A percentile compares a stretch with the other conserved stretches of the same genome.
These are phyloP conservation scores for Dioctria linearis DNA, from an alignment of 2,888 invertebrate species.

Conservation along the genomic window DNA sequence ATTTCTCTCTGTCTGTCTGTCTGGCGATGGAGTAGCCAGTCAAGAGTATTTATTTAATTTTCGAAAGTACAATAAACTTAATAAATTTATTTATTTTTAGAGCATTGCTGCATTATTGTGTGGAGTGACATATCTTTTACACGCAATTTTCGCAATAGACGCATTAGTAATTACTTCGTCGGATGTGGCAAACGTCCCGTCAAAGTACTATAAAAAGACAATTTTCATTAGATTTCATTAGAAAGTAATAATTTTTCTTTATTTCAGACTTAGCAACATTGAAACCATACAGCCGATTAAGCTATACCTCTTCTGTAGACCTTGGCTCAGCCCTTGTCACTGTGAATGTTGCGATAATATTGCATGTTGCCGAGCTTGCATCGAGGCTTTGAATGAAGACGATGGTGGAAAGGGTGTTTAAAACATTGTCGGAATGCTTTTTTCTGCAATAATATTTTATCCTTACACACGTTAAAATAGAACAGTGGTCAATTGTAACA, in stretches of 20 bases:
- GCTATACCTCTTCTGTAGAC: constrained; percentile 1
- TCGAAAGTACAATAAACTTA: neutral
- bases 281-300: constrained; percentile 12
- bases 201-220: too few relatives aligned
- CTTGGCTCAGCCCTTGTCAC: neutral
- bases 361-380: neutral
- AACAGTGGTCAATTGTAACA: too few relatives aligned
- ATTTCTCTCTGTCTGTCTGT: too few relatives aligned
- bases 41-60: too few relatives aligned
- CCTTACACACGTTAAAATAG: too few relatives aligned
- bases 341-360: neutral
- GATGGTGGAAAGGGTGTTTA: neutral
- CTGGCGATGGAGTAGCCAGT: too few relatives aligned
- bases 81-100: constrained; percentile 5
- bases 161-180: constrained; percentile 54
- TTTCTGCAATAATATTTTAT: too few relatives aligned
- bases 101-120: constrained; percentile 62
- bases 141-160: constrained; percentile 64
- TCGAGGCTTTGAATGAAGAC: neutral
- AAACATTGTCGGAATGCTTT: neutral
- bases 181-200: neutral
- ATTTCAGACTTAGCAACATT: neutral
- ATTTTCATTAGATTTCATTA: too few relatives aligned
- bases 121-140: constrained; percentile 62
- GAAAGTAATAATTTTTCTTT: neutral